These are phyloP conservation scores for Chamaea fasciata DNA, from an alignment of 2,113 vertebrate genomes.

Conservation along the genomic window DNA sequence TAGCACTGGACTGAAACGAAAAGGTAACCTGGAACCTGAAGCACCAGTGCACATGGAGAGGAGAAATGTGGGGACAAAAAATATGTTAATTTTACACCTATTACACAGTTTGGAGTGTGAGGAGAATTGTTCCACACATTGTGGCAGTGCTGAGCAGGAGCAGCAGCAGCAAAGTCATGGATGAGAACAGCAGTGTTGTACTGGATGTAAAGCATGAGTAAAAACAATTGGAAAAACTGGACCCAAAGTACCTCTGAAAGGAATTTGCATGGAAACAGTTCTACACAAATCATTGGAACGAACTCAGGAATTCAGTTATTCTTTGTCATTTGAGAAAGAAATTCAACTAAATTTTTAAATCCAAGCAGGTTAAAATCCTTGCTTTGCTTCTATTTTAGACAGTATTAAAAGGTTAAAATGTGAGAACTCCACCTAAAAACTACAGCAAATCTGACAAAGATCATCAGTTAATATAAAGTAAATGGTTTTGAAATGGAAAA, in stretches of 20 bases:
- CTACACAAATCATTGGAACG: neutral
- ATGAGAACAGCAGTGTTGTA: rapidly evolving
- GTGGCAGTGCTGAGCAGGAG: rapidly evolving
- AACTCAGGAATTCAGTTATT: neutral
- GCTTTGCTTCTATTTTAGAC: neutral
- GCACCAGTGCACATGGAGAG: neutral
- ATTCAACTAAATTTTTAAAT: neutral
- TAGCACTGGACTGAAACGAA: neutral
- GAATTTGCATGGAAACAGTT: neutral
- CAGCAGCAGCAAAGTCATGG: neutral
- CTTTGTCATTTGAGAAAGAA: neutral
- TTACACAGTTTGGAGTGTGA: neutral
- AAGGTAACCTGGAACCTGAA: neutral
- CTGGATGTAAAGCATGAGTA: neutral
- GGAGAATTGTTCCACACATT: neutral
- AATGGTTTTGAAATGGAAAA: neutral
- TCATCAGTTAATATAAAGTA: neutral
- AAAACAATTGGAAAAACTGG: neutral
- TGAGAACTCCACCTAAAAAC: neutral
- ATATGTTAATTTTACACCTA: rapidly evolving
- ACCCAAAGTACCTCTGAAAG: neutral
- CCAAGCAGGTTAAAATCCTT: neutral
- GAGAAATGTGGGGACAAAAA: neutral
- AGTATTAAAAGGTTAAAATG: neutral
- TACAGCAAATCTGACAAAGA: neutral